Evolutionary conservation across 2,888 invertebrate species (phyloP).

Genomic region (Tetrapedia diversipes): DNA sequence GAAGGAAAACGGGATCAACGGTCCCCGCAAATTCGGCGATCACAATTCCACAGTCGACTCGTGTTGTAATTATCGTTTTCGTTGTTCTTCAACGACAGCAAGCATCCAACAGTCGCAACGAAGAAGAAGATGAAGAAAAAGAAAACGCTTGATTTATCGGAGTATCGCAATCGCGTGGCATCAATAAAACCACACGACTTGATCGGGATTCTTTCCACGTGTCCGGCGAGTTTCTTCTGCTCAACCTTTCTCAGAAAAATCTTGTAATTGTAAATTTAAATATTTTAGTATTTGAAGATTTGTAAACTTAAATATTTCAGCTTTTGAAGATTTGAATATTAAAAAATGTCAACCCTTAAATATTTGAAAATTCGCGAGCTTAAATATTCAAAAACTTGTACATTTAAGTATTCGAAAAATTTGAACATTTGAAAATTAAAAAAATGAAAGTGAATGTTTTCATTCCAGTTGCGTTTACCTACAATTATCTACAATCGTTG

Average conservation of each 20-base stretch:
- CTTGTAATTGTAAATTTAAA: conserved; percentile 56
- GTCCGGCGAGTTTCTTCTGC: conserved; percentile 13
- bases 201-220: conserved; percentile 24
- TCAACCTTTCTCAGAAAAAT: conserved; percentile 38
- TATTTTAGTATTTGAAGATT: too few relatives aligned
- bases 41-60: not conserved
- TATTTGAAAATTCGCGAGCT: too few relatives aligned
- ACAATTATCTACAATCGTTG: too few relatives aligned
- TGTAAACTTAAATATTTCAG: too few relatives aligned
- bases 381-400: too few relatives aligned
- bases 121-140: not conserved
- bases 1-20: not conserved
- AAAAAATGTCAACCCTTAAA: too few relatives aligned
- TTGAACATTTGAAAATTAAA: too few relatives aligned
- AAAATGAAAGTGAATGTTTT: too few relatives aligned
- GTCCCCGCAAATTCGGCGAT: not conserved
- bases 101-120: not conserved
- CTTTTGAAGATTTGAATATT: not conserved
- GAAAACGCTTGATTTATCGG: conserved; percentile 3
- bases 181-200: conserved; percentile 36
- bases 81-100: not conserved
- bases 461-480: too few relatives aligned
- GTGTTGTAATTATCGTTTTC: not conserved
- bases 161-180: conserved; percentile 19
- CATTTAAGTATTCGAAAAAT: too few relatives aligned